Evolutionary conservation across 1,140 invertebrate species (phyloP).

Genomic region (Notospermus geniculatus): DNA sequence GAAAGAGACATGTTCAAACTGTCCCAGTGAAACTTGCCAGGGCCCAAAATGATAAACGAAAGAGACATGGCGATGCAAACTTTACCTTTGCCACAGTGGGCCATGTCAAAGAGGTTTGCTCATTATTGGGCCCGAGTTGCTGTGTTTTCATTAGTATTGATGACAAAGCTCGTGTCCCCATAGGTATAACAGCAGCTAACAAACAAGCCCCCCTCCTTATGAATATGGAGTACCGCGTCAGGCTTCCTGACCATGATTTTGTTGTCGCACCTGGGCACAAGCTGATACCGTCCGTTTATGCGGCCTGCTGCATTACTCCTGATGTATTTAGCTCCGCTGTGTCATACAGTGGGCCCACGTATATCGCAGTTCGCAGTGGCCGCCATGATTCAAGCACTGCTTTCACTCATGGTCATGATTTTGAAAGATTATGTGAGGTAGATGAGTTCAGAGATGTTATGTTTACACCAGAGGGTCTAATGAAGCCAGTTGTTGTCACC

Average conservation of each 20-base stretch:
- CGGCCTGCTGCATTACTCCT: neutral
- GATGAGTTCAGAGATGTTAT: constrained; percentile 33
- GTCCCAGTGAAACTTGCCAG: constrained; percentile 19
- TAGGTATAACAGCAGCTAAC: constrained; percentile 54
- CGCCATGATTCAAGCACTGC: constrained; percentile 26
- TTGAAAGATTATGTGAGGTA: constrained; percentile 34
- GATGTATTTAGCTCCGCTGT: neutral
- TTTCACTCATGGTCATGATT: constrained; percentile 44
- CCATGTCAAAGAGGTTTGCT: constrained; percentile 28
- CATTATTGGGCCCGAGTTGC: constrained; percentile 31
- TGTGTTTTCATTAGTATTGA: constrained; percentile 44
- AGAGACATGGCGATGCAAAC: constrained; percentile 31
- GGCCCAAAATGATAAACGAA: constrained; percentile 22
- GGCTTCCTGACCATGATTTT: constrained; percentile 12
- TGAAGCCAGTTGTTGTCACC: constrained; percentile 54
- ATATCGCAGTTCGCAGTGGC: constrained; percentile 8
- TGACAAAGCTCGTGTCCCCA: constrained; percentile 55
- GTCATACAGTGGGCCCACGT: constrained; percentile 1
- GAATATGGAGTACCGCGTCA: constrained; percentile 3
- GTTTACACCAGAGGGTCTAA: constrained; percentile 22
- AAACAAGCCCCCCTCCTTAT: constrained; percentile 39
- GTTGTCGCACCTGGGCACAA: constrained; percentile 10
- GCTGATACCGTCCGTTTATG: constrained; percentile 12
- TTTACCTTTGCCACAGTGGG: constrained; percentile 34
- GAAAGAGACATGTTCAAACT: constrained; percentile 12